These are phyloP conservation scores for Enteromius fasciolatus DNA, from an alignment of 2,797 vertebrate genomes.

Conservation along the genomic window DNA sequence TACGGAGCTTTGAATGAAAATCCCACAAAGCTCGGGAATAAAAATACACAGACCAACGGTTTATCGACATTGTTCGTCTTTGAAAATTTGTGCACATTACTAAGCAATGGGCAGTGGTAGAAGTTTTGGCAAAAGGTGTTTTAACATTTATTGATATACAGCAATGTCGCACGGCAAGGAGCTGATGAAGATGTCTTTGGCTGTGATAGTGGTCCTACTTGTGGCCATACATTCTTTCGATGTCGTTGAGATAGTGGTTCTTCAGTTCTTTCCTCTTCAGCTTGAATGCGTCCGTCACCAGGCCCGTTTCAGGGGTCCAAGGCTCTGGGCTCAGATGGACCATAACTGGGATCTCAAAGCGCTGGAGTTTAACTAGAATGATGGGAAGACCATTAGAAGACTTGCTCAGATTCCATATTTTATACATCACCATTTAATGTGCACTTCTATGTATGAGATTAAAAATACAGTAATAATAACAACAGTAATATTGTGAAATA, in stretches of 20 bases:
- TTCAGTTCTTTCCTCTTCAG: slow-evolving; percentile 96
- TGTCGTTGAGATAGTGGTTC: slow-evolving; percentile 95
- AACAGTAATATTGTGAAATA: neutral
- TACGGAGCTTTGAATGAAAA: slow-evolving; percentile 28
- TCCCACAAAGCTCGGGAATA: slow-evolving; percentile 14
- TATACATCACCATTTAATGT: neutral
- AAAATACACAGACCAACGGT: slow-evolving; percentile 7
- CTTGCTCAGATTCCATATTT: neutral
- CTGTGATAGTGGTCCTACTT: slow-evolving; percentile 76
- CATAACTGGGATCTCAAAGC: slow-evolving; percentile 95
- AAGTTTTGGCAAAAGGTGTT: slow-evolving; percentile 15
- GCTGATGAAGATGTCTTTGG: slow-evolving; percentile 14
- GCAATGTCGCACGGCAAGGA: slow-evolving; percentile 19
- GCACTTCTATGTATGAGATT: neutral
- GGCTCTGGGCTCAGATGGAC: slow-evolving; percentile 95
- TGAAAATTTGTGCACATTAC: neutral
- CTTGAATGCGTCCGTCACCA: slow-evolving; percentile 98
- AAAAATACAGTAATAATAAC: neutral
- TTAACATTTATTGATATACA: slow-evolving; percentile 45
- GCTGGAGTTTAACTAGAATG: slow-evolving; percentile 89
- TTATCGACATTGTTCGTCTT: slow-evolving; percentile 24
- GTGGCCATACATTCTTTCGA: slow-evolving; percentile 97
- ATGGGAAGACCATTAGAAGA: neutral
- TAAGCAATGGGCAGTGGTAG: slow-evolving; percentile 33
- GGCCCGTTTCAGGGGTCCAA: slow-evolving; percentile 96